A percentile compares a stretch with the other conserved stretches of the same genome.
phyloP scores from a whole-genome alignment of 2,797 vertebrate genomes.

The Rhabdophis nuchalis region DNA sequence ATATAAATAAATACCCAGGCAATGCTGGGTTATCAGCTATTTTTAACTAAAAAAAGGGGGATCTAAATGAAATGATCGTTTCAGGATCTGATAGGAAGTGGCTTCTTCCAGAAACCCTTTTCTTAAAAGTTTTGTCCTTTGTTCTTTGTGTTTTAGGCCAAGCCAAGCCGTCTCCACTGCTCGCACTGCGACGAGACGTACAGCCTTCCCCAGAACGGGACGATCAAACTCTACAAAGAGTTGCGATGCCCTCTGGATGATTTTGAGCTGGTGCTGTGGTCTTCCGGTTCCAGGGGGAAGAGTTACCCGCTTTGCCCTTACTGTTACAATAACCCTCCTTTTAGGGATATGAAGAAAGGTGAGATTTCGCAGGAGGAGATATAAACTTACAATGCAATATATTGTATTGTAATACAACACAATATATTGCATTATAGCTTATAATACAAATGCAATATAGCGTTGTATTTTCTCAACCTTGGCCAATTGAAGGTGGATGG shows the following conservation, averaged over 20 bases:
- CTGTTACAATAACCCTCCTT: conserved; percentile 94
- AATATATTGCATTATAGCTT: too few relatives aligned
- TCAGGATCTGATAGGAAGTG: background rate
- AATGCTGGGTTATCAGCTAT: too few relatives aligned
- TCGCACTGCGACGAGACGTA: conserved; percentile 98
- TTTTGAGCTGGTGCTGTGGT: conserved; percentile 96
- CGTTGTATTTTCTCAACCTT: background rate
- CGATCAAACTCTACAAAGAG: conserved; percentile 97
- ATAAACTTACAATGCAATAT: background rate
- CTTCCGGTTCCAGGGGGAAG: conserved; percentile 89
- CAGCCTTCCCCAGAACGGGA: conserved; percentile 93
- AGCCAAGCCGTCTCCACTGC: conserved; percentile 95
- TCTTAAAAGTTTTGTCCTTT: background rate
- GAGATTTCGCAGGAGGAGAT: conserved; percentile 5
- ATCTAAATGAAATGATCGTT: background rate
- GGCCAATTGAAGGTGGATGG: background rate
- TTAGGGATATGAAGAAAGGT: conserved; percentile 99
- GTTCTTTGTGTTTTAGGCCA: conserved; percentile 75
- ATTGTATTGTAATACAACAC: too few relatives aligned
- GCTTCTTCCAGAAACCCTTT: background rate
- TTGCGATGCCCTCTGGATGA: conserved; percentile 92
- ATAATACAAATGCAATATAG: too few relatives aligned
- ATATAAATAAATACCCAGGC: too few relatives aligned
- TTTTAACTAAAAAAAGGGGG: background rate
- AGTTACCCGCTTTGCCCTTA: conserved; percentile 95